Conservation (phyloP, 2,113 vertebrate species). For the Rhea americana region DNA sequence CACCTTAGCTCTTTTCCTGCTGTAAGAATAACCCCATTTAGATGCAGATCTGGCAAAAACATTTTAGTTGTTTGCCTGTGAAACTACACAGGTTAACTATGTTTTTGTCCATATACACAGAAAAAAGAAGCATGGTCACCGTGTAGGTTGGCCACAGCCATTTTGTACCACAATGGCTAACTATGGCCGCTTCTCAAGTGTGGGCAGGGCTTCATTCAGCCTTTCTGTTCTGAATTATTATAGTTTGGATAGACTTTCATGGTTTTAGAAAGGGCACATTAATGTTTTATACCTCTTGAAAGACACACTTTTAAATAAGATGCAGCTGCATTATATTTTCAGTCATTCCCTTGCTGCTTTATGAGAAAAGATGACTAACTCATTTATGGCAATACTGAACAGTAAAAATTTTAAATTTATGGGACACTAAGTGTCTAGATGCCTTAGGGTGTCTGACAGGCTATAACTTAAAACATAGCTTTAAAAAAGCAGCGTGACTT, state of each 20-base stretch:
- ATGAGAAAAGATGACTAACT: conserved; percentile 56
- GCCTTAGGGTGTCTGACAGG: conserved; percentile 7
- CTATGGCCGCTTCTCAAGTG: not conserved
- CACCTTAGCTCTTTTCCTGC: not conserved
- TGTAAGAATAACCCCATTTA: not conserved
- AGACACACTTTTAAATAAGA: conserved; percentile 32
- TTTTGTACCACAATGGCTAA: not conserved
- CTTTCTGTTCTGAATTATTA: not conserved
- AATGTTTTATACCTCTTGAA: conserved; percentile 39
- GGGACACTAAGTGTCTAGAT: conserved; percentile 23
- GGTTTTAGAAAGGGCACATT: conserved; percentile 16
- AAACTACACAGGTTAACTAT: not conserved
- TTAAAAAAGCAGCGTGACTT: not conserved
- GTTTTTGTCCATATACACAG: not conserved
- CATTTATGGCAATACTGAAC: not conserved
- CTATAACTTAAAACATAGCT: not conserved
- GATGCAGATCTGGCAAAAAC: not conserved
- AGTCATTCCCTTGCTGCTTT: not conserved
- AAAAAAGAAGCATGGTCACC: not conserved
- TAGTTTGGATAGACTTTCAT: not conserved
- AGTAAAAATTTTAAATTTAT: conserved; percentile 34
- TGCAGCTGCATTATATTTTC: conserved; percentile 38
- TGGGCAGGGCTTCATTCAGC: not conserved
- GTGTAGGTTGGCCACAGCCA: not conserved
- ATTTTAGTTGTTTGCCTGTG: not conserved